A percentile compares a stretch with the other conserved stretches of the same genome.
Conservation (phyloP, 1,140 invertebrate species). For the Cydia amplana region DNA sequence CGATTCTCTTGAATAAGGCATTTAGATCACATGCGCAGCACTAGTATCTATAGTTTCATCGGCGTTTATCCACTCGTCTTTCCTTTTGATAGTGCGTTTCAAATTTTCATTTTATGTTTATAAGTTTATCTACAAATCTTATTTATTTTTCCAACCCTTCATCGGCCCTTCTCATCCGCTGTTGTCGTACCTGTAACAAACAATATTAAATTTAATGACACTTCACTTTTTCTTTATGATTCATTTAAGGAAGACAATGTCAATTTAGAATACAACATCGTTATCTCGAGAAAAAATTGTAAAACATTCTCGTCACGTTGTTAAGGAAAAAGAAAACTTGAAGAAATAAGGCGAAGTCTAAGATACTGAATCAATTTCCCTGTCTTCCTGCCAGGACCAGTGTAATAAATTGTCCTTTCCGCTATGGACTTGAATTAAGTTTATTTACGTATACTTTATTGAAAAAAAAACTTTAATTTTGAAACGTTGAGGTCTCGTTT, state of each 20-base stretch:
- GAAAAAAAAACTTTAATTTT: too few species aligned
- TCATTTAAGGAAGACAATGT: not conserved
- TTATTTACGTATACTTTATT: too few species aligned
- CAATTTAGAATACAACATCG: slow-evolving; percentile 23
- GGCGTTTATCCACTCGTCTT: slow-evolving; percentile 9
- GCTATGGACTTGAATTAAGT: slow-evolving; percentile 26
- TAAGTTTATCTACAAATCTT: not conserved
- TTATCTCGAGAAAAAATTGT: slow-evolving; percentile 31
- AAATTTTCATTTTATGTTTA: not conserved
- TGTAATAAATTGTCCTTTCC: slow-evolving; percentile 43
- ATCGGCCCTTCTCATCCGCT: not conserved
- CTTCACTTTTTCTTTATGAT: slow-evolving; percentile 36
- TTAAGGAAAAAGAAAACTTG: slow-evolving; percentile 36
- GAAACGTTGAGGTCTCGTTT: too few species aligned
- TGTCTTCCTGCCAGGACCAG: slow-evolving; percentile 45
- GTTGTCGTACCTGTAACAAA: slow-evolving; percentile 13
- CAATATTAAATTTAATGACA: slow-evolving; percentile 37
- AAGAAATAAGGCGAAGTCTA: slow-evolving; percentile 39
- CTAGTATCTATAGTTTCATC: slow-evolving; percentile 26
- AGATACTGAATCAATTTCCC: slow-evolving; percentile 51
- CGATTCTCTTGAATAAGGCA: slow-evolving; percentile 68
- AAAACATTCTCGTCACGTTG: slow-evolving; percentile 48
- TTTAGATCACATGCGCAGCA: slow-evolving; percentile 65
- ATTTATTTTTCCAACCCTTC: not conserved
- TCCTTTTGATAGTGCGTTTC: not conserved